Evolutionary conservation across 1,140 invertebrate genomes (phyloP), one percentile per base, ranked within the genome.

Genomic region (Brachionus asplanchnoidis): DNA sequence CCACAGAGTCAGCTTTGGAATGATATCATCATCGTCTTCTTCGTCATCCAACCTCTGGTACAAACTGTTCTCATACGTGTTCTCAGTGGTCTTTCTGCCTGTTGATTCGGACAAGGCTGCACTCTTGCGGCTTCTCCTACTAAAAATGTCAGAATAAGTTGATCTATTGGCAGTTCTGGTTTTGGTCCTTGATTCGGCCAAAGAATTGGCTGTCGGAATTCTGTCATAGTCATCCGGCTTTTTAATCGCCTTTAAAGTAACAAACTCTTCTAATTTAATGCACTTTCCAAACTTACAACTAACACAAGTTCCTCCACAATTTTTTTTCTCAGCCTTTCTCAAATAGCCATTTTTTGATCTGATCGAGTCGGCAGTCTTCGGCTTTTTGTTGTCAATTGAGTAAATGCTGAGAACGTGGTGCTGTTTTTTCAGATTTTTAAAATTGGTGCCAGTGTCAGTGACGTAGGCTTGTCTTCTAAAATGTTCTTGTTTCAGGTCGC

Each of bases 401-500:
- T 50, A 77, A 26, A 77, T 50, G 14, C 50, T 77, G 0, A 77
- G 17, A 9, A 77, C 42, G 46, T 77, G 40, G 14, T 77, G 73
- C 20, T 77, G 73, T 77, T 77, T 77, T 77, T 77, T 77, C 5
- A 77, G 42, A 77, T 77, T 77, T 50, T 50, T 46, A 14, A 77
- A 44, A 77, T 77, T 77, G 3, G 42, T 50, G 9, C 73, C 73
- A 8, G 17, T 50, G 20, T 20, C 20, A 12, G 44, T 50, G 14
- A 26, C 32, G 23, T 77, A 77, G 28, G 42, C 20, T 77, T 77
- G 40, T 23, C 73, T 46, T 26, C 50, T 23, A 11, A 53, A 77
- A 53, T 53, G 73, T 12, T 77, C 73, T 26, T 50, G 26, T 50
- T 50, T 77, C 8, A 75, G 40, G 36, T 75, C 40, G 5, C 12